These are phyloP conservation scores for Globia sparganii DNA, from an alignment of 2,888 invertebrate genomes.

Conservation along the genomic window DNA sequence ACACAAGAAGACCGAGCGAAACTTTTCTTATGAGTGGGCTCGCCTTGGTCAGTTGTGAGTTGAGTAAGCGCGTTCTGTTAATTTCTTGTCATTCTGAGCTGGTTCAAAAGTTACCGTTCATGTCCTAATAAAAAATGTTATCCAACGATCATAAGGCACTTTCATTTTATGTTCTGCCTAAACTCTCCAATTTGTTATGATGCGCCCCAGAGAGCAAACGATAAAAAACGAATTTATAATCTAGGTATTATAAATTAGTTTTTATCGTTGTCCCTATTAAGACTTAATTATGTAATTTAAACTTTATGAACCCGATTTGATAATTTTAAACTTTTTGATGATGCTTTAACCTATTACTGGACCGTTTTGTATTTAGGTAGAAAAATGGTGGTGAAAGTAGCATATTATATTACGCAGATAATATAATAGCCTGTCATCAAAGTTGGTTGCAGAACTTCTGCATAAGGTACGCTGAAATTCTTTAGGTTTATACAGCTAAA, in stretches of 20 bases:
- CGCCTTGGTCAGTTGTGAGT: neutral
- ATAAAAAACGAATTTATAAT: neutral
- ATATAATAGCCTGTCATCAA: neutral
- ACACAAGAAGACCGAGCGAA: neutral
- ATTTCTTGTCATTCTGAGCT: neutral
- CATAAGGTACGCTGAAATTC: neutral
- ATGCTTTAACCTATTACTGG: neutral
- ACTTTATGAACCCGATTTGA: slow-evolving; percentile 9
- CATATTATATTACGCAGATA: too few relatives aligned
- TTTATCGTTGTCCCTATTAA: slow-evolving; percentile 2
- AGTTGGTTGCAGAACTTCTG: neutral
- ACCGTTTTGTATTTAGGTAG: neutral
- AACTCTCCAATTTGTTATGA: slow-evolving; percentile 8
- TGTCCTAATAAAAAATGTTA: neutral
- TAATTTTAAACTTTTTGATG: slow-evolving; percentile 9
- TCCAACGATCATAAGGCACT: neutral
- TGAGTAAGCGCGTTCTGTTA: neutral
- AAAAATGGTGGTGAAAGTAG: neutral
- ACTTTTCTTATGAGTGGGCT: neutral
- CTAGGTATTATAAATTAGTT: neutral
- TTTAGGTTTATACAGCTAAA: neutral
- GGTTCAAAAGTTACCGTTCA: neutral
- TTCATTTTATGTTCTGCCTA: neutral
- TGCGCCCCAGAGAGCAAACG: neutral
- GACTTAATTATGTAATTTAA: slow-evolving; percentile 9